Percentiles rank a stretch among this genome's conserved stretches.
Evolutionary conservation across 2,888 invertebrate genomes (phyloP).

Genomic region (Leptarthrus brevirostris): DNA sequence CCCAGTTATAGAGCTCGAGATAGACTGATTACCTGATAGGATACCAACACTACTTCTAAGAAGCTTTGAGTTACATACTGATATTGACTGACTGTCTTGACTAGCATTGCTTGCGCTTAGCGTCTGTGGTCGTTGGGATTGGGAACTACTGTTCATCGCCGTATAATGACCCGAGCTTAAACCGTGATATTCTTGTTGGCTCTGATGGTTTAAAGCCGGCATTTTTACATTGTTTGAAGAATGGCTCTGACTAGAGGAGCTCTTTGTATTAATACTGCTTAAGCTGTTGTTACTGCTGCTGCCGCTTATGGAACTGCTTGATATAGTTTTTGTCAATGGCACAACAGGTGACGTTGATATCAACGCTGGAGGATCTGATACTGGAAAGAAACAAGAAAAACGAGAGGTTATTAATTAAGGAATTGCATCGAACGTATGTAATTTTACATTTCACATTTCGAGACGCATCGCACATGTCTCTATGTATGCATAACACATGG

Average conservation of each 20-base stretch:
- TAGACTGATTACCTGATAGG: neutral
- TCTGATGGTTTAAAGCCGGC: neutral
- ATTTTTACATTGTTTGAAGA: constrained; percentile 3
- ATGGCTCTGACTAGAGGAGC: constrained; percentile 23
- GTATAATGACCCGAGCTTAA: constrained; percentile 36
- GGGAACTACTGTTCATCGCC: constrained; percentile 20
- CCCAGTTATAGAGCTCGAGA: neutral
- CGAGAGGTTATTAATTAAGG: constrained; percentile 23
- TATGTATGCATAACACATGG: neutral
- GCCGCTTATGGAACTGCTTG: neutral
- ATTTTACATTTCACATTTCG: neutral
- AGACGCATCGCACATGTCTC: neutral
- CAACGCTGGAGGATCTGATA: neutral
- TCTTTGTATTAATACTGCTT: constrained; percentile 9
- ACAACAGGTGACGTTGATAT: constrained; percentile 34
- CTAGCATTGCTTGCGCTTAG: neutral
- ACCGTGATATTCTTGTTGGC: neutral
- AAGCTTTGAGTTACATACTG: neutral
- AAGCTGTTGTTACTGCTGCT: neutral
- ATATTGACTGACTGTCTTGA: constrained; percentile 16
- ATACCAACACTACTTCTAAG: neutral
- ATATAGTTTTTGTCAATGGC: constrained; percentile 30
- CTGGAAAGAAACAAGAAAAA: constrained; percentile 5
- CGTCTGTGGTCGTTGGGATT: constrained; percentile 17
- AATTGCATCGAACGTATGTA: neutral